A percentile compares a stretch with the other conserved stretches of the same genome.
phyloP scores from a whole-genome alignment of 2,797 vertebrate genomes.

The Okamejei kenojei region DNA sequence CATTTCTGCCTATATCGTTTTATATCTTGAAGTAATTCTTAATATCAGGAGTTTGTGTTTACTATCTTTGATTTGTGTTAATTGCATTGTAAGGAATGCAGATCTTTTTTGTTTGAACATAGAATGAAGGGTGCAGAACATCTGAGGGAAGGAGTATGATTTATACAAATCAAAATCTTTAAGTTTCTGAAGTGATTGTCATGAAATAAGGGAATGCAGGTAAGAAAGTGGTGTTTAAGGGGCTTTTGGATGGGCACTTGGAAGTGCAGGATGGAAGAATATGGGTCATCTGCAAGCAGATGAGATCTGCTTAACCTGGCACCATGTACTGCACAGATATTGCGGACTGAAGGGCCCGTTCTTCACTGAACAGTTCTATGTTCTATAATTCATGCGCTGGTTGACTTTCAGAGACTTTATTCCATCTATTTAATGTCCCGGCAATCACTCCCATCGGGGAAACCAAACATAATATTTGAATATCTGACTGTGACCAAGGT shows the following conservation, averaged over 20 bases:
- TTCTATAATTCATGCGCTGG: too few relatives aligned
- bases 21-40: background rate
- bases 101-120: background rate
- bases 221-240: too few relatives aligned
- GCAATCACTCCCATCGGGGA: background rate
- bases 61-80: background rate
- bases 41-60: background rate
- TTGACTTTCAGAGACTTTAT: background rate
- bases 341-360: too few relatives aligned
- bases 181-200: background rate
- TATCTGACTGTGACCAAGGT: background rate
- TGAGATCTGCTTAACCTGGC: too few relatives aligned
- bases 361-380: too few relatives aligned
- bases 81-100: background rate
- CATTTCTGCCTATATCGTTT: background rate
- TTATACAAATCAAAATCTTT: background rate
- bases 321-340: too few relatives aligned
- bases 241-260: too few relatives aligned
- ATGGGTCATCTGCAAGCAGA: too few relatives aligned
- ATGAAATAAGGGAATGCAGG: too few relatives aligned
- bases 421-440: background rate
- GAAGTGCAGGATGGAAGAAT: too few relatives aligned
- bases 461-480: background rate
- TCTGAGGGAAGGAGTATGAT: background rate
- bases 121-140: background rate